Base-by-base conservation (phyloP, 2,888 invertebrate species). In the Tiphia femorata region DNA sequence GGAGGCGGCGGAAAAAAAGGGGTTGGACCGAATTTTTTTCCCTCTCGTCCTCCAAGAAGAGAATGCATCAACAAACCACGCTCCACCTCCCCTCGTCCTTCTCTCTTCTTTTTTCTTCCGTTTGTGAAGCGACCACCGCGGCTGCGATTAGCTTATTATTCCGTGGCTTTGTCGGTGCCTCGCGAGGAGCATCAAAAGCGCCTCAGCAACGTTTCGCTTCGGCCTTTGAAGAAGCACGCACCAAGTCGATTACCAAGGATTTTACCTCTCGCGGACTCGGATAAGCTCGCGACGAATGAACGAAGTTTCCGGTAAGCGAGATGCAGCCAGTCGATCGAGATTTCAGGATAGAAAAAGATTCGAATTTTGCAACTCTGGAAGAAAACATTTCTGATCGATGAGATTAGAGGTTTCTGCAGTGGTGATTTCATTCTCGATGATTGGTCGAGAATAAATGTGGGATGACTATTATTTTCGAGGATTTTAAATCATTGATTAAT, bases 71-170 rank as follows among this genome's bases (percentile, higher is more conserved):
- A 33, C 33, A 33, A n/a, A 14, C 33, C 33, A 33, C 33, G 12
- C 33, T 33, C 33, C 7, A 33, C 12, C 33, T n/a, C 3, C 33
- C 12, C 33, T 33, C 33, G 14, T 33, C 33, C 14, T 33, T 14
- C 33, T 33, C 33, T 14, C 33, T n/a, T 14, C 33, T 33, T 33
- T 33, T 4, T n/a, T n/a, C n/a, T n/a, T 5, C 33, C 29, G 33
- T 33, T 33, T 33, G 33, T 44, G 64, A n/a, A n/a, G n/a, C 66
- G 44, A 19, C 17, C 33, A 29, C 47, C 25, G 37, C 12, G 35
- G 35, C 35, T 47, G 73, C 76, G 77, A 76, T 76, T 76, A 76
- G 77, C 76, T 75, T 75, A 75, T 77, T 76, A 77, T 76, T 76
- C 72, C 62, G 58, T 60, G 63, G 64, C 73, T 76, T 77, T 77